Percentiles rank a stretch among this genome's conserved stretches.
Evolutionary conservation across 2,888 invertebrate genomes (phyloP).

Genomic region (Nephrotoma guestfalica): DNA sequence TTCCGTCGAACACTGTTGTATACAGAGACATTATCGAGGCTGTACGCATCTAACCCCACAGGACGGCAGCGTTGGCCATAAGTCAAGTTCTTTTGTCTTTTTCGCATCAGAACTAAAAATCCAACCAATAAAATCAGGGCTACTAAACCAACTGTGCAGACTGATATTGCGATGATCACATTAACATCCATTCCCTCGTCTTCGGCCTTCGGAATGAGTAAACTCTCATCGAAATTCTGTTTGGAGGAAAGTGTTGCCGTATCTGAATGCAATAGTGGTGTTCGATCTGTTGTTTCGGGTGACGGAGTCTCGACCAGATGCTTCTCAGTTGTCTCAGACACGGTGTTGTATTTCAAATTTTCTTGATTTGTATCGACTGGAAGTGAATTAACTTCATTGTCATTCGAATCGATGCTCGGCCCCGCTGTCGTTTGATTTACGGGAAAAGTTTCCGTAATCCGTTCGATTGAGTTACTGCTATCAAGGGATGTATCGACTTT

Average conservation of each 20-base stretch:
- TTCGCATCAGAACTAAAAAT: conserved; percentile 60
- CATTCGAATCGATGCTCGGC: neutral
- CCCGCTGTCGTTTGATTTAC: neutral
- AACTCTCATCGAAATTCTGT: conserved; percentile 24
- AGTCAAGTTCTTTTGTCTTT: conserved; percentile 63
- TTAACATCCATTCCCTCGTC: conserved; percentile 32
- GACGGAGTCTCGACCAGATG: conserved; percentile 2
- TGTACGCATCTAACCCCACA: conserved; percentile 77
- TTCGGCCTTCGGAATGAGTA: conserved; percentile 21
- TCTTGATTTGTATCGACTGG: neutral
- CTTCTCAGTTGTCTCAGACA: conserved; percentile 3
- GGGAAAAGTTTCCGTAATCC: neutral
- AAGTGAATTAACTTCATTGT: neutral
- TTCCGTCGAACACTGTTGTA: conserved; percentile 64
- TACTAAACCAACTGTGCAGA: conserved; percentile 65
- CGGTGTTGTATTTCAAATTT: neutral
- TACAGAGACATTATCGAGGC: conserved; percentile 77
- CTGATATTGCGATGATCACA: conserved; percentile 65
- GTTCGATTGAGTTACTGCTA: neutral
- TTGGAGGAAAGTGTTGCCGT: conserved; percentile 18
- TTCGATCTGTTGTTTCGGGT: conserved; percentile 20
- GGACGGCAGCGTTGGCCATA: conserved; percentile 81
- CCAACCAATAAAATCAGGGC: conserved; percentile 63
- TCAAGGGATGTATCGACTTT: neutral
- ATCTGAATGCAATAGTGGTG: neutral